These are phyloP conservation scores for Passerina amoena DNA, from an alignment of 2,113 vertebrate species.

Conservation along the genomic window DNA sequence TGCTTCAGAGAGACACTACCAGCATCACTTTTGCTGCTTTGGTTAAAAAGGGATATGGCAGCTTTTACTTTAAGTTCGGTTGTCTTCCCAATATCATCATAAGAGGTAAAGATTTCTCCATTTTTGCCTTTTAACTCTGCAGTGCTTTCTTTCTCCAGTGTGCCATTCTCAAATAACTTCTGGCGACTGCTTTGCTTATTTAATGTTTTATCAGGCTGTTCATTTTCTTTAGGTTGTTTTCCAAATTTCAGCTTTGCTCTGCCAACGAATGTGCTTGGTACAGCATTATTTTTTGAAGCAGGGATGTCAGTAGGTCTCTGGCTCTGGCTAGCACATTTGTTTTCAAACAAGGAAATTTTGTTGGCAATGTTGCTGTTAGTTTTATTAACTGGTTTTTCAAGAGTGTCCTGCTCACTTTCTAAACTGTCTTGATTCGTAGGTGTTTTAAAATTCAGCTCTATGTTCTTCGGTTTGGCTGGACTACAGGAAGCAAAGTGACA, in stretches of 20 bases:
- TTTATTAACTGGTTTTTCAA: slow-evolving; percentile 75
- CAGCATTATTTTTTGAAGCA: slow-evolving; percentile 55
- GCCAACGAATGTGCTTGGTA: slow-evolving; percentile 76
- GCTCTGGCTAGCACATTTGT: slow-evolving; percentile 72
- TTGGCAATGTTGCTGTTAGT: slow-evolving; percentile 78
- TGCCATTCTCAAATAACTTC: slow-evolving; percentile 56
- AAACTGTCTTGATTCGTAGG: slow-evolving; percentile 60
- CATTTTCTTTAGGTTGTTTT: slow-evolving; percentile 72
- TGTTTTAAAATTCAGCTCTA: slow-evolving; percentile 79
- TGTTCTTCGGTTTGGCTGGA: slow-evolving; percentile 78
- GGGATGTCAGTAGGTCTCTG: slow-evolving; percentile 70
- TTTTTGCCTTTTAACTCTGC: slow-evolving; percentile 44
- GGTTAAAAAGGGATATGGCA: slow-evolving; percentile 34
- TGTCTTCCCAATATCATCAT: background rate
- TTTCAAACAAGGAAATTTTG: slow-evolving; percentile 85
- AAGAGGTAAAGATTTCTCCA: slow-evolving; percentile 5
- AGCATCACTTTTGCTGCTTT: slow-evolving; percentile 23
- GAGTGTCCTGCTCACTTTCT: slow-evolving; percentile 67
- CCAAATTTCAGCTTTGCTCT: slow-evolving; percentile 81
- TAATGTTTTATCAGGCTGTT: slow-evolving; percentile 62
- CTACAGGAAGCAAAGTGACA: slow-evolving; percentile 64
- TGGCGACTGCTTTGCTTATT: slow-evolving; percentile 53
- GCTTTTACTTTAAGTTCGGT: slow-evolving; percentile 51
- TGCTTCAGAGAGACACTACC: slow-evolving; percentile 14
- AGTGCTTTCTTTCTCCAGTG: slow-evolving; percentile 39